phyloP scores from a whole-genome alignment of 2,888 invertebrate genomes.

The Plusia festucae region DNA sequence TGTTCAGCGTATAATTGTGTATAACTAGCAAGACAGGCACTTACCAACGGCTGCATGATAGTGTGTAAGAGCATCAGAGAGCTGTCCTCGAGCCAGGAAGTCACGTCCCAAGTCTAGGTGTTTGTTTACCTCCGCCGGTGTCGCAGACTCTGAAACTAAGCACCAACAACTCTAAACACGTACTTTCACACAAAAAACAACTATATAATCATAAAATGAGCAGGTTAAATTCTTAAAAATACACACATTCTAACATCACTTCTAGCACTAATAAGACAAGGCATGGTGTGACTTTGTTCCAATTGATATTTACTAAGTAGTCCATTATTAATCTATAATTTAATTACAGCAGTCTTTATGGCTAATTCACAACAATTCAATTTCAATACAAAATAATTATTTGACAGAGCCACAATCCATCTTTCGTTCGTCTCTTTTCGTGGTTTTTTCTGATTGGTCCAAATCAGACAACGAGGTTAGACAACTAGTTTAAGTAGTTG shows the following conservation, averaged over 20 bases:
- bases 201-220: conserved; percentile 55
- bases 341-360: conserved; percentile 71
- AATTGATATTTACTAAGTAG: conserved; percentile 87
- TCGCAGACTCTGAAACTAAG: conserved; percentile 92
- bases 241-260: conserved; percentile 91
- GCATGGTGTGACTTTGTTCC: conserved; percentile 91
- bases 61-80: conserved; percentile 98
- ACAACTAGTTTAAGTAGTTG: conserved; percentile 30
- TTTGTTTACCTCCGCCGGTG: conserved; percentile 95
- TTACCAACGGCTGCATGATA: conserved; percentile 99
- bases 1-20: neutral
- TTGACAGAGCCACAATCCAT: conserved; percentile 85
- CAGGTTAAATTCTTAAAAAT: conserved; percentile 64
- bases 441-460: conserved; percentile 89
- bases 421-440: conserved; percentile 87
- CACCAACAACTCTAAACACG: conserved; percentile 61
- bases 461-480: conserved; percentile 76
- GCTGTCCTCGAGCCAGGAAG: conserved; percentile 97
- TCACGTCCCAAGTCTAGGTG: conserved; percentile 98
- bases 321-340: conserved; percentile 83
- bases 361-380: conserved; percentile 69
- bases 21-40: conserved; percentile 64
- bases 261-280: conserved; percentile 91
- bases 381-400: conserved; percentile 81
- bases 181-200: conserved; percentile 60